These are phyloP conservation scores for Mormyrus iriodes DNA, from an alignment of 2,113 vertebrate genomes.

Conservation along the genomic window DNA sequence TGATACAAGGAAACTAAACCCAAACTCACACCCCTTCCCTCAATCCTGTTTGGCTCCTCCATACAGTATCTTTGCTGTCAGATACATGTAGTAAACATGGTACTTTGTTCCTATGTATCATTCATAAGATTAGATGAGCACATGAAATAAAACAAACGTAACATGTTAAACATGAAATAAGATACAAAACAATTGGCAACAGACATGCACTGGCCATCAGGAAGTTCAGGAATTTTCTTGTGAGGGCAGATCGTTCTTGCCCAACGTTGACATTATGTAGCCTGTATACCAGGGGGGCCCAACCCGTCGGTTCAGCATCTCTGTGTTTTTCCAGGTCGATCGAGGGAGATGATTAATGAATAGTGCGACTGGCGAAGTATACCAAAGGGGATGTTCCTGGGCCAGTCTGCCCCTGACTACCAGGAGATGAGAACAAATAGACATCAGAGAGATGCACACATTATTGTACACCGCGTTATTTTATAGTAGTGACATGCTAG, in stretches of 20 bases:
- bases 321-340: not conserved
- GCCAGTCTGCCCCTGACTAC: not conserved
- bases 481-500: not conserved
- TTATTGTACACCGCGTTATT: not conserved
- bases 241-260: not conserved
- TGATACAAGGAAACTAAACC: not conserved
- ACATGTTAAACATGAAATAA: not conserved
- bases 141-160: not conserved
- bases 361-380: not conserved
- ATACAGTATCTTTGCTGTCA: not conserved
- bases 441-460: not conserved
- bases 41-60: not conserved
- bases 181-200: not conserved
- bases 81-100: not conserved
- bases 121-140: too few species aligned
- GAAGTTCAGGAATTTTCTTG: not conserved
- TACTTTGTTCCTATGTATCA: not conserved
- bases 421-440: not conserved
- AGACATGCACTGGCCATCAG: not conserved
- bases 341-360: not conserved
- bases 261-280: not conserved
- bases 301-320: not conserved
- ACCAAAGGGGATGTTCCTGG: not conserved
- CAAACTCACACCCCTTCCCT: not conserved
- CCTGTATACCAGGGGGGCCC: not conserved